Evolutionary conservation across 1,140 invertebrate species (phyloP).

Genomic region (Panonychus citri): DNA sequence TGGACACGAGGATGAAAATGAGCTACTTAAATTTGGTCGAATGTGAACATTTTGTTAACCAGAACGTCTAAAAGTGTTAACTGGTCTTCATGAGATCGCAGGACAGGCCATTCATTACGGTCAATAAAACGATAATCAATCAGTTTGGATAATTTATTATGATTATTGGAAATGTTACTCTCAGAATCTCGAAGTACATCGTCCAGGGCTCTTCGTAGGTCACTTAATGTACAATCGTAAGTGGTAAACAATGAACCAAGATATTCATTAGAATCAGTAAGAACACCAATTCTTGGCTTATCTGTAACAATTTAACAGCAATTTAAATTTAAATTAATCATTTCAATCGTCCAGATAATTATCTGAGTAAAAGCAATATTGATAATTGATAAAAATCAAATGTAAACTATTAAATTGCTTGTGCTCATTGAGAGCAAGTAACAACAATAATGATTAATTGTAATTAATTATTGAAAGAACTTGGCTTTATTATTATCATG

Average conservation of each 20-base stretch:
- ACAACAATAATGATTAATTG: too few species aligned
- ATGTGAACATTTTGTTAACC: conserved; percentile 13
- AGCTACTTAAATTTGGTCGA: not conserved
- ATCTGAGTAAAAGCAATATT: not conserved
- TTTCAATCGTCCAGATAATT: not conserved
- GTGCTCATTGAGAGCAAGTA: too few species aligned
- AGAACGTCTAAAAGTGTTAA: conserved; percentile 20
- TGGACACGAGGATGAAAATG: not conserved
- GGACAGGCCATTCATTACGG: conserved; percentile 23
- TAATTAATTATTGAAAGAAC: too few species aligned
- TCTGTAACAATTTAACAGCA: conserved; percentile 15
- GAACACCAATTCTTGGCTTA: conserved; percentile 19
- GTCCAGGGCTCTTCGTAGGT: conserved; percentile 16
- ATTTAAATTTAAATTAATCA: not conserved
- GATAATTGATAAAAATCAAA: too few species aligned
- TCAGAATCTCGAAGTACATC: conserved; percentile 14
- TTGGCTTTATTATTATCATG: too few species aligned
- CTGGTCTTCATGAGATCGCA: conserved; percentile 17
- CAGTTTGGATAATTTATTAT: not conserved
- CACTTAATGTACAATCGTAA: conserved; percentile 12
- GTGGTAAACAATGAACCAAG: conserved; percentile 20
- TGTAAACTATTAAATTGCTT: too few species aligned
- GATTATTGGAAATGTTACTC: too few species aligned
- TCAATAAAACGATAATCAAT: conserved; percentile 19
- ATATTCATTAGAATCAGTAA: conserved; percentile 13